phyloP scores from a whole-genome alignment of 64 coral and sea anemone genomes.

The Astreopora myriophthalma region DNA sequence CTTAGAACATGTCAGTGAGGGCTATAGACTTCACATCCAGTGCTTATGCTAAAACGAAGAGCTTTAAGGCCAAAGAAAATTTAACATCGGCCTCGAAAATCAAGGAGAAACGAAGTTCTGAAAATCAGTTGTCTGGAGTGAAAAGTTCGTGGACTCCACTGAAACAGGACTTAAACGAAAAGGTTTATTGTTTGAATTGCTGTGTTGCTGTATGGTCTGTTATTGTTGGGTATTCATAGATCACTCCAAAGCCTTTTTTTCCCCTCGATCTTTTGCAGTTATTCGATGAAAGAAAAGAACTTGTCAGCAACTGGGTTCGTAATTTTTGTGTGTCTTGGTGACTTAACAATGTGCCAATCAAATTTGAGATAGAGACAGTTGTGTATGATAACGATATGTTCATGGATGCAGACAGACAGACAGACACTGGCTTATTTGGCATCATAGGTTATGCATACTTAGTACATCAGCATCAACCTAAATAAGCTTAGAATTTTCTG shows the following conservation, averaged over 20 bases:
- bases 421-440: too few relatives aligned
- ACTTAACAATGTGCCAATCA: too few relatives aligned
- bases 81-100: constrained; percentile 63
- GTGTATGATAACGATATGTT: too few relatives aligned
- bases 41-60: constrained; percentile 91
- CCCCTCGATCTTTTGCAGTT: constrained; percentile 36
- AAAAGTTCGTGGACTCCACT: constrained; percentile 94
- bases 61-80: constrained; percentile 93
- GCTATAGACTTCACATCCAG: constrained; percentile 81
- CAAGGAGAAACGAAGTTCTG: constrained; percentile 70
- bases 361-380: too few relatives aligned
- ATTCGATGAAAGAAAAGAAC: constrained; percentile 89
- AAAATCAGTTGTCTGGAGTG: constrained; percentile 51
- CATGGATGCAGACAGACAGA: too few relatives aligned
- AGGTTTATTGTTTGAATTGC: constrained; percentile 44
- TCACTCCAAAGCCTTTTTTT: neutral
- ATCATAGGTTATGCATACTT: too few relatives aligned
- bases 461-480: too few relatives aligned
- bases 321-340: neutral
- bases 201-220: neutral
- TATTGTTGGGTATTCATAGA: neutral
- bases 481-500: too few relatives aligned
- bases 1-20: constrained; percentile 71
- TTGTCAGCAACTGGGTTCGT: constrained; percentile 93
- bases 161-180: constrained; percentile 92